phyloP scores from a whole-genome alignment of 2,888 invertebrate genomes.

The Heliconius cydno region DNA sequence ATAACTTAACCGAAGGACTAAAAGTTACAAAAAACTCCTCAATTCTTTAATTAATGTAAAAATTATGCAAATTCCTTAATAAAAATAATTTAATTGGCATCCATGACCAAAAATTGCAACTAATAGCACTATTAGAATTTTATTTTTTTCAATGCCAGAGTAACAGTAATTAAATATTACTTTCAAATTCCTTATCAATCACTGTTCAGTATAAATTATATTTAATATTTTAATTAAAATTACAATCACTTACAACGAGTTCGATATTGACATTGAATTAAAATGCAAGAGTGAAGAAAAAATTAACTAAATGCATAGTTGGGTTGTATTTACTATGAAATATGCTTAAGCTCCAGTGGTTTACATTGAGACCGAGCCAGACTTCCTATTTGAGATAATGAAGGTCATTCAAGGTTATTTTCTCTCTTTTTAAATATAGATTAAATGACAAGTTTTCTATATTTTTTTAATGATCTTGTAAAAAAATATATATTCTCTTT shows the following conservation, averaged over 20 bases:
- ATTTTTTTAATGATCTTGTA: not conserved
- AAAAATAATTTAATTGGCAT: not conserved
- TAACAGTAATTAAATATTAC: constrained; percentile 27
- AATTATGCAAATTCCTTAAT: not conserved
- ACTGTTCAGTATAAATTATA: not conserved
- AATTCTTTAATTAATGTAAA: not conserved
- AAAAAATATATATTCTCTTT: not conserved
- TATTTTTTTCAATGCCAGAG: not conserved
- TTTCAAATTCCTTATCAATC: constrained; percentile 38
- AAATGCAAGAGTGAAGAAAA: constrained; percentile 25
- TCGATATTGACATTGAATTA: constrained; percentile 42
- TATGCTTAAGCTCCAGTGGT: constrained; percentile 51
- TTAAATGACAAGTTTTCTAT: not conserved
- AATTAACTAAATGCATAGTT: constrained; percentile 30
- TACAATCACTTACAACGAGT: constrained; percentile 18
- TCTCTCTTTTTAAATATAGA: constrained; percentile 27
- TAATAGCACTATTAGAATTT: not conserved
- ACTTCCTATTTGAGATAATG: constrained; percentile 54
- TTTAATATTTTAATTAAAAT: constrained; percentile 7
- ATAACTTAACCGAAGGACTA: not conserved
- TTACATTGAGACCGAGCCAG: constrained; percentile 56
- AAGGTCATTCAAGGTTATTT: constrained; percentile 31
- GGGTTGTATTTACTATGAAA: constrained; percentile 36
- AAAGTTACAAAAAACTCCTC: not conserved
- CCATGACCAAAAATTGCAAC: not conserved